phyloP scores from a whole-genome alignment of 2,113 vertebrate species.

The Anoura caudifer region DNA sequence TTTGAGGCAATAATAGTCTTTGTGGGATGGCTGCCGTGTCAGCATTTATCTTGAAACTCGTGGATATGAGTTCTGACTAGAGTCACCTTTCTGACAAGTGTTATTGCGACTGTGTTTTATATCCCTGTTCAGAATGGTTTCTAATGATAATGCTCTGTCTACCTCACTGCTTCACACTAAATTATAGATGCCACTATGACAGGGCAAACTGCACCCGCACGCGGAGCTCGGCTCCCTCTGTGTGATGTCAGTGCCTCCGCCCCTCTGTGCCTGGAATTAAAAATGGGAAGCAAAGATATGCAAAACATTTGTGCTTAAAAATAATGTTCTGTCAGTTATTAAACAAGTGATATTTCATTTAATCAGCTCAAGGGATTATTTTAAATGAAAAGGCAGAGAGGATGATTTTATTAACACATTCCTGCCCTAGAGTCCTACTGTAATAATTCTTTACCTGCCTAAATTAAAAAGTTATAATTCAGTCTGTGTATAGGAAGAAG shows the following conservation, averaged over 20 bases:
- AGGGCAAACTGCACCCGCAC: conserved; percentile 81
- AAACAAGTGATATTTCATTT: conserved; percentile 91
- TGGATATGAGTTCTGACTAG: conserved; percentile 90
- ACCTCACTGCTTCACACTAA: conserved; percentile 86
- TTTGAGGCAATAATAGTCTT: conserved; percentile 81
- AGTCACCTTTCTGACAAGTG: conserved; percentile 88
- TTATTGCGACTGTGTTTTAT: conserved; percentile 88
- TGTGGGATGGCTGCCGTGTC: conserved; percentile 84
- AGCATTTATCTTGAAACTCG: conserved; percentile 87
- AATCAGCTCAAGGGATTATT: conserved; percentile 89
- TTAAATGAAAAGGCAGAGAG: conserved; percentile 87
- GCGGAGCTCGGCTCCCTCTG: conserved; percentile 77
- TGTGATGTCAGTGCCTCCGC: conserved; percentile 82
- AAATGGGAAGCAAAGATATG: conserved; percentile 80
- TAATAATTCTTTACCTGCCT: conserved; percentile 84
- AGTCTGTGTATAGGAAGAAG: conserved; percentile 76
- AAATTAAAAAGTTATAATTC: conserved; percentile 86
- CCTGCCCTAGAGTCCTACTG: conserved; percentile 84
- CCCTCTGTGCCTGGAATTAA: conserved; percentile 80
- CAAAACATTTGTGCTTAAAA: conserved; percentile 88
- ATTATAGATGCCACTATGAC: conserved; percentile 86
- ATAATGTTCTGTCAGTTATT: conserved; percentile 88
- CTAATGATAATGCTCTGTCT: conserved; percentile 88
- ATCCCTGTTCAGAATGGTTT: conserved; percentile 88
- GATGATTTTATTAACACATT: conserved; percentile 88